These are phyloP conservation scores for Branchellion lobata DNA, from an alignment of 2,888 invertebrate species.

Conservation along the genomic window DNA sequence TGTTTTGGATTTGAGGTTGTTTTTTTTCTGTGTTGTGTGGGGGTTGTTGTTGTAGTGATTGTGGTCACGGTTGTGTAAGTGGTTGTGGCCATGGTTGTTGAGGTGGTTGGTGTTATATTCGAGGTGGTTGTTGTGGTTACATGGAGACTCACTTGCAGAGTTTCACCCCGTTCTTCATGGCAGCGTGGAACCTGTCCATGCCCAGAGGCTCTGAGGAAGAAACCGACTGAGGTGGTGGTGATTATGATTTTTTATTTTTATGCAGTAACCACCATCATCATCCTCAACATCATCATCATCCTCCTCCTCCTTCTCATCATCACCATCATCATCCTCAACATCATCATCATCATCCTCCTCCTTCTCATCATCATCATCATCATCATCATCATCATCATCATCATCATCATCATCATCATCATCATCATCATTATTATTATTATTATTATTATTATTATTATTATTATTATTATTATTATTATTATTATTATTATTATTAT, in stretches of 20 bases:
- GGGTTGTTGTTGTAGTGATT: too few species aligned
- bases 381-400: conserved; percentile 41
- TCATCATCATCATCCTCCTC: conserved; percentile 41
- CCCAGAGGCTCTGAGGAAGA: conserved; percentile 48
- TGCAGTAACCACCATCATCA: conserved; percentile 34
- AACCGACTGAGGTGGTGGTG: conserved; percentile 36
- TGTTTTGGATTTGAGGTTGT: too few species aligned
- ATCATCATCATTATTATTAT: conserved; percentile 42
- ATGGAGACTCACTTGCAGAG: conserved; percentile 64
- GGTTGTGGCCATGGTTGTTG: too few species aligned
- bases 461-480: not conserved
- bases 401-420: conserved; percentile 44
- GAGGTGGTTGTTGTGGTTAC: too few species aligned
- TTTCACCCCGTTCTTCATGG: conserved; percentile 80
- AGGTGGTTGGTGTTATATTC: too few species aligned
- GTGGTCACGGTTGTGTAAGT: too few species aligned
- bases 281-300: conserved; percentile 41
- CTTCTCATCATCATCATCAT: conserved; percentile 42
- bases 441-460: conserved; percentile 30
- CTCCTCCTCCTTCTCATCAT: conserved; percentile 29
- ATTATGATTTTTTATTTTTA: conserved; percentile 6
- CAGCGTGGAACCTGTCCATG: conserved; percentile 74
- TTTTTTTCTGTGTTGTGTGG: too few species aligned
- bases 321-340: conserved; percentile 38
- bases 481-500: not conserved